Evolutionary conservation across 2,888 invertebrate genomes (phyloP), one percentile per base, ranked within the genome.

Genomic region (Caenorhabditis drosophilae): DNA sequence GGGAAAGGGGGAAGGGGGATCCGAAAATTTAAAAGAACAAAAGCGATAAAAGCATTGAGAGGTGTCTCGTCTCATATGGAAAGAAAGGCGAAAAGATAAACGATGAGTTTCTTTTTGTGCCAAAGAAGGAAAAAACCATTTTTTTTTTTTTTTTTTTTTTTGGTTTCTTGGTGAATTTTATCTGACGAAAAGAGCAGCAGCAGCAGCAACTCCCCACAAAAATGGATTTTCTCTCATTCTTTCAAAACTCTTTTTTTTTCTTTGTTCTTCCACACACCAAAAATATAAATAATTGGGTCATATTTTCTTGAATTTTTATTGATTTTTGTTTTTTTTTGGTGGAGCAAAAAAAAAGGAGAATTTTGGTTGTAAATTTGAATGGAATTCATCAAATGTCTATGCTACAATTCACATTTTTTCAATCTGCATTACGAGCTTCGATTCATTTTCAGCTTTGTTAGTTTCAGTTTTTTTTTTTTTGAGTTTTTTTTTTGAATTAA

Each of bases 351-450:
- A n/a, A n/a, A n/a, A n/a, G n/a, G n/a, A n/a, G n/a, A n/a, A n/a
- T n/a, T n/a, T n/a, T n/a, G n/a, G n/a, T n/a, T n/a, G n/a, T n/a
- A n/a, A n/a, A n/a, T n/a, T n/a, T n/a, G n/a, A n/a, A n/a, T n/a
- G n/a, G n/a, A n/a, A n/a, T n/a, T n/a, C n/a, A n/a, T n/a, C n/a
- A n/a, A n/a, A n/a, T 9, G 36, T n/a, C 36, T 26, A 66, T 66
- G 66, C 60, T 66, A 45, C 66, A 59, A 31, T 66, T 60, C 46
- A 52, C 60, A 20, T 56, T 66, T 25, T 60, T 66, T 26, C 59
- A 60, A 36, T 47, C 66, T 12, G 66, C 66, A 6, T 38, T 60
- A 23, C 51, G 60, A 20, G 60, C 56, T 4, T 53, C 66, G 3
- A 27, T 60, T 49, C 51, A 66, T 42, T 44, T 60, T 45, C 60